Conservation (phyloP, 2,888 invertebrate genomes). For the Aspidapion aeneum region DNA sequence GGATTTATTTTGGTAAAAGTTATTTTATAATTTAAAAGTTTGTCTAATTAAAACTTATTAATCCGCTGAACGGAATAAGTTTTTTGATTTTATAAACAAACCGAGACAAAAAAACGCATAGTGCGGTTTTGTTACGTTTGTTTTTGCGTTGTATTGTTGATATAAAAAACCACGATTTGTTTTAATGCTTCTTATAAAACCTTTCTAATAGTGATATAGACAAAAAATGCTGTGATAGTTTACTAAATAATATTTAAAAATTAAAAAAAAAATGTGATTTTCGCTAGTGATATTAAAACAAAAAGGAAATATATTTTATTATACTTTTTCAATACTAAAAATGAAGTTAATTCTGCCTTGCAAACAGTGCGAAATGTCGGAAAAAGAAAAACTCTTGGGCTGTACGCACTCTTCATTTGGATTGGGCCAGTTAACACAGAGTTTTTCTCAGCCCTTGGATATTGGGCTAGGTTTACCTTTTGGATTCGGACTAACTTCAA, state of each 20-base stretch:
- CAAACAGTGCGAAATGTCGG: constrained; percentile 46
- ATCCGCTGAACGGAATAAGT: no score
- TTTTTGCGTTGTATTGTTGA: no score
- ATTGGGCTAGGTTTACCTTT: constrained; percentile 35
- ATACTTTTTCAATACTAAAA: constrained; percentile 7
- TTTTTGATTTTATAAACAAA: no score
- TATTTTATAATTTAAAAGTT: no score
- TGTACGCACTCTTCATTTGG: constrained; percentile 42
- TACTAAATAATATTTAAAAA: not conserved
- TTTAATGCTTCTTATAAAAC: no score
- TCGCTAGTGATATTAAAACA: constrained; percentile 25
- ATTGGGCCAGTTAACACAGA: constrained; percentile 33
- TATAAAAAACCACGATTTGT: no score
- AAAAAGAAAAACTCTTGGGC: constrained; percentile 38
- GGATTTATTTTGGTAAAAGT: no score
- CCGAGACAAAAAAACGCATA: no score
- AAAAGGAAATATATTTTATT: not conserved
- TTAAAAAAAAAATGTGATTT: constrained; percentile 33
- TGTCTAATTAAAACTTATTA: no score
- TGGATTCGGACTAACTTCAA: not conserved
- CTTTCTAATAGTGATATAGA: no score
- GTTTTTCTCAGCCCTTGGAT: constrained; percentile 36
- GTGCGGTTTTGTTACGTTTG: no score
- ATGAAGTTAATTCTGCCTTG: constrained; percentile 45
- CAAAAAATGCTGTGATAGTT: constrained; percentile 9